phyloP scores from a whole-genome alignment of 2,888 invertebrate genomes.

The Luperina nickerlii region DNA sequence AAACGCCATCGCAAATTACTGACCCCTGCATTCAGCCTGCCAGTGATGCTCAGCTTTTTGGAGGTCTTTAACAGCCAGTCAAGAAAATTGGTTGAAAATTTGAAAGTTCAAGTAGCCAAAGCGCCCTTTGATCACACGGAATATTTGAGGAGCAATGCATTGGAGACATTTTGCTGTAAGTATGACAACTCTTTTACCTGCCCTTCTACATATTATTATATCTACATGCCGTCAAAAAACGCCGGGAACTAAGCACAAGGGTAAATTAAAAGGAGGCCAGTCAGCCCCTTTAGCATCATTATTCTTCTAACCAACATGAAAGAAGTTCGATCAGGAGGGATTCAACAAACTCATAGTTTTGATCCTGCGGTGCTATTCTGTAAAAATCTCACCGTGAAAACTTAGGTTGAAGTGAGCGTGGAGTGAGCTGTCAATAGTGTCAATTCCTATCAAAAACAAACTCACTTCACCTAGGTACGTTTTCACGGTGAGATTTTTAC shows the following conservation, averaged over 20 bases:
- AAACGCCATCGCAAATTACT: conserved; percentile 71
- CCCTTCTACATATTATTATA: background rate
- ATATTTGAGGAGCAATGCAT: conserved; percentile 64
- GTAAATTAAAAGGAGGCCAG: background rate
- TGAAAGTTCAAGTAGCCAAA: conserved; percentile 59
- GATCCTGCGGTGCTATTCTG: too few species aligned
- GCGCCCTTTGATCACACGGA: conserved; percentile 67
- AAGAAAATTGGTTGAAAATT: conserved; percentile 57
- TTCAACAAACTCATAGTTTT: background rate
- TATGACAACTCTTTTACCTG: conserved; percentile 15
- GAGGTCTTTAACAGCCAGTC: conserved; percentile 71
- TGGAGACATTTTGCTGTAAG: conserved; percentile 75
- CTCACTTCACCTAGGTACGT: too few species aligned
- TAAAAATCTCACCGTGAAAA: too few species aligned
- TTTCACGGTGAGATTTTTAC: too few species aligned
- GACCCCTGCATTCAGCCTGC: conserved; percentile 72
- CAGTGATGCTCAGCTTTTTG: conserved; percentile 70
- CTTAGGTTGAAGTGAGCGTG: too few species aligned
- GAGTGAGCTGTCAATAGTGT: too few species aligned
- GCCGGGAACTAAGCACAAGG: background rate
- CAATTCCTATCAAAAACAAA: too few species aligned
- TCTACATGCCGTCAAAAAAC: background rate
- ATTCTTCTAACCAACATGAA: background rate
- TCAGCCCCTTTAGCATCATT: background rate
- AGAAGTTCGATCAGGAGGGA: background rate